A percentile compares a stretch with the other conserved stretches of the same genome.
Conservation (phyloP, 1,140 invertebrate genomes). For the Musca domestica region DNA sequence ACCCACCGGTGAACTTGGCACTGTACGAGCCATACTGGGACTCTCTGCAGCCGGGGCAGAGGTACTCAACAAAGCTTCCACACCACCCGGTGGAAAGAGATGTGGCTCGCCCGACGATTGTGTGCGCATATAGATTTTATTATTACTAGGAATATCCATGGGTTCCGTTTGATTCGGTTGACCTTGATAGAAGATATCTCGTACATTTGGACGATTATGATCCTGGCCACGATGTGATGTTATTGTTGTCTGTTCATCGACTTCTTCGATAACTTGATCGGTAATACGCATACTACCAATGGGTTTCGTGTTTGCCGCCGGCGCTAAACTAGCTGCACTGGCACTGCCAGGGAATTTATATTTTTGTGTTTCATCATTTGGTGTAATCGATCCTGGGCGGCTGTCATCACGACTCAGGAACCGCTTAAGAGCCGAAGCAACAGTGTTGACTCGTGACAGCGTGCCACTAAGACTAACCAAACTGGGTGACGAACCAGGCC, state of each 20-base stretch:
- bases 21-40: conserved; percentile 31
- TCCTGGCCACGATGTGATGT: conserved; percentile 65
- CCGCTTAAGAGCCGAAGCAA: conserved; percentile 71
- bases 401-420: conserved; percentile 72
- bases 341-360: conserved; percentile 47
- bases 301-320: conserved; percentile 28
- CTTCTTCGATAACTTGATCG: conserved; percentile 76
- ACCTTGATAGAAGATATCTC: conserved; percentile 58
- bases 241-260: conserved; percentile 77
- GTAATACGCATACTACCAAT: conserved; percentile 69
- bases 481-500: conserved; percentile 56
- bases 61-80: conserved; percentile 42
- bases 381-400: conserved; percentile 45
- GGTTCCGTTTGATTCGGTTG: conserved; percentile 46
- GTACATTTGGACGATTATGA: conserved; percentile 59
- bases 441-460: conserved; percentile 68
- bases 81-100: conserved; percentile 44
- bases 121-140: conserved; percentile 37
- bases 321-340: conserved; percentile 41
- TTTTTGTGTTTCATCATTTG: conserved; percentile 42
- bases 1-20: conserved; percentile 40
- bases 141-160: conserved; percentile 52
- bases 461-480: conserved; percentile 59
- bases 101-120: conserved; percentile 40
- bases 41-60: conserved; percentile 41